Evolutionary conservation across 2,113 vertebrate genomes (phyloP).

Genomic region (Stigmatopora nigra): DNA sequence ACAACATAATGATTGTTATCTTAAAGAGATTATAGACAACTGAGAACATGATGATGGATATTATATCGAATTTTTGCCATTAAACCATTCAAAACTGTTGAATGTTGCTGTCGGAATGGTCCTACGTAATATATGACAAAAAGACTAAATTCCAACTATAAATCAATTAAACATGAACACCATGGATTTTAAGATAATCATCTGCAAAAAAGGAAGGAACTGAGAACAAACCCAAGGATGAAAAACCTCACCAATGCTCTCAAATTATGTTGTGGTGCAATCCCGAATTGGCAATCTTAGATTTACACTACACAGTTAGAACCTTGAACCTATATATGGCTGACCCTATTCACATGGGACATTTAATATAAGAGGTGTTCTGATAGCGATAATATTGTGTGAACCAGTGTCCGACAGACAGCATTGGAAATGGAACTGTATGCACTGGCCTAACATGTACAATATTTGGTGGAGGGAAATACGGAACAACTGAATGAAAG

Average conservation of each 20-base stretch:
- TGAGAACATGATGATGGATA: constrained; percentile 3
- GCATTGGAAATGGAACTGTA: neutral
- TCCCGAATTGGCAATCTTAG: neutral
- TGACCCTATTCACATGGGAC: neutral
- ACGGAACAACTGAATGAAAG: neutral
- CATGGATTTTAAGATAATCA: neutral
- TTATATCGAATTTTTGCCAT: neutral
- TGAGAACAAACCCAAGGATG: neutral
- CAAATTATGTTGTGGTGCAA: neutral
- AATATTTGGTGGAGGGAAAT: neutral
- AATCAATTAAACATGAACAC: constrained; percentile 1
- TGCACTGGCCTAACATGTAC: neutral
- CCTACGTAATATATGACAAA: neutral
- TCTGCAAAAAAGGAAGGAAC: neutral
- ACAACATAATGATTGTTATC: constrained; percentile 9
- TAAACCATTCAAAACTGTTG: neutral
- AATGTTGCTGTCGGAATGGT: neutral
- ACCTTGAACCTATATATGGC: neutral
- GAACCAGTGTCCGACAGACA: neutral
- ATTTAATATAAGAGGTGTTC: neutral
- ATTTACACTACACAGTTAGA: neutral
- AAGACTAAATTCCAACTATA: neutral
- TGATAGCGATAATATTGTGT: neutral
- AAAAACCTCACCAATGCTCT: neutral
- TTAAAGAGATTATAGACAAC: constrained; percentile 7